Evolutionary conservation across 2,797 vertebrate genomes (phyloP), one percentile per base, ranked within the genome.

Genomic region (Oryzias dopingdopingensis): DNA sequence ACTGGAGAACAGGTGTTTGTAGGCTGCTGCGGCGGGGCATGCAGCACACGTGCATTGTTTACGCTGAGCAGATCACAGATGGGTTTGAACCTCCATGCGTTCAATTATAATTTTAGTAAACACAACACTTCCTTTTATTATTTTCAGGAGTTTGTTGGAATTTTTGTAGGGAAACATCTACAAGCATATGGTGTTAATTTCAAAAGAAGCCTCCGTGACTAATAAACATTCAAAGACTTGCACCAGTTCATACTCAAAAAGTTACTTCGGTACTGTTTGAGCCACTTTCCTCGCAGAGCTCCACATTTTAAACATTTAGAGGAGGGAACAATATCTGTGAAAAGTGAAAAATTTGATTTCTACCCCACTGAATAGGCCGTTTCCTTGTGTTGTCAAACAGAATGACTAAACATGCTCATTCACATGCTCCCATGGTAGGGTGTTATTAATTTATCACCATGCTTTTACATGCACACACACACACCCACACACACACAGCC

Each of bases 381-480:
- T 89, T 90, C 86, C 88, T 90, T 91, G 84, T 90, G 88, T 92
- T 92, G 90, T 93, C 91, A 93, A 92, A 93, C 89, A 90, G 91
- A 93, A 91, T 92, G 85, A 91, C 87, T 92, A 92, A 92, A 91
- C 88, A 90, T 46, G 78, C 82, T 90, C 88, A 86, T 91, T 91
- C 88, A 88, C 86, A 90, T 81, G 83, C 86, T 90, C 89, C 90
- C 90, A 81, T 85, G 86, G 83, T 84, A 85, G 72, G 49, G 59
- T 67, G 79, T 92, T 90, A 91, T 86, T 90, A 90, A 93, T 92
- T 90, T 91, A 91, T 91, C 80, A 88, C 84, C 62, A 63, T 59
- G 71, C 77, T 77, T 75, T 77, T 56, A 23, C 48, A 42, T 49
- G 32, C 65, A 32, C 60, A 18, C 73, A 58, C 70, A 67, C 62